phyloP scores from a whole-genome alignment of 2,113 vertebrate genomes.

The Ursus arctos region DNA sequence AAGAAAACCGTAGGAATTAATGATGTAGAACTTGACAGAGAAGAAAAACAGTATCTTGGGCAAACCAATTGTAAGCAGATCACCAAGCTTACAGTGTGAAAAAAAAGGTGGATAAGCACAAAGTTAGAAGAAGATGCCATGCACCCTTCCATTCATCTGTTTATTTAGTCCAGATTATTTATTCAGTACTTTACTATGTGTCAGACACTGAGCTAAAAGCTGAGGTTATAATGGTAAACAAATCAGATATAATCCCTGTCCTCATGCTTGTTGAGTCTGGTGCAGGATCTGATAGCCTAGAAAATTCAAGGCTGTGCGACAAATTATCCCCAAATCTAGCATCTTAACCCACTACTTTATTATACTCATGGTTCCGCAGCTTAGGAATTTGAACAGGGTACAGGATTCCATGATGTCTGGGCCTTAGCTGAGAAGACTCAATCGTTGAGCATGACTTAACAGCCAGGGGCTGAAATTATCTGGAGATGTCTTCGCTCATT shows the following conservation, averaged over 20 bases:
- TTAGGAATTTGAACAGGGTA: background rate
- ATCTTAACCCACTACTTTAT: background rate
- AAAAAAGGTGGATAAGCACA: background rate
- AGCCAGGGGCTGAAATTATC: background rate
- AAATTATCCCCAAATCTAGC: slow-evolving; percentile 11
- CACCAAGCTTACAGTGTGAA: background rate
- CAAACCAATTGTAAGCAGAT: background rate
- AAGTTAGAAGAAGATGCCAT: background rate
- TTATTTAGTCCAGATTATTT: background rate
- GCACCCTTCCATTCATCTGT: background rate
- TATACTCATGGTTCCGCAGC: background rate
- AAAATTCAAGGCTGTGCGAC: background rate
- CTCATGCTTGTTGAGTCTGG: background rate
- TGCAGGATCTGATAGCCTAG: background rate
- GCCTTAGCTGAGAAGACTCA: background rate
- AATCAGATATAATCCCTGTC: background rate
- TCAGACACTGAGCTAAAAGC: background rate
- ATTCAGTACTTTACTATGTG: background rate
- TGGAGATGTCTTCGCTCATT: background rate
- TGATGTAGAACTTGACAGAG: background rate
- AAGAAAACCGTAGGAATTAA: background rate
- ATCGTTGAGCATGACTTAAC: background rate
- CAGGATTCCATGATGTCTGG: background rate
- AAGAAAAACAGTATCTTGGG: background rate
- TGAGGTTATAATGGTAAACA: background rate